These are phyloP conservation scores for Halcyon smyrnensis DNA, from an alignment of 2,797 vertebrate species.

Conservation along the genomic window DNA sequence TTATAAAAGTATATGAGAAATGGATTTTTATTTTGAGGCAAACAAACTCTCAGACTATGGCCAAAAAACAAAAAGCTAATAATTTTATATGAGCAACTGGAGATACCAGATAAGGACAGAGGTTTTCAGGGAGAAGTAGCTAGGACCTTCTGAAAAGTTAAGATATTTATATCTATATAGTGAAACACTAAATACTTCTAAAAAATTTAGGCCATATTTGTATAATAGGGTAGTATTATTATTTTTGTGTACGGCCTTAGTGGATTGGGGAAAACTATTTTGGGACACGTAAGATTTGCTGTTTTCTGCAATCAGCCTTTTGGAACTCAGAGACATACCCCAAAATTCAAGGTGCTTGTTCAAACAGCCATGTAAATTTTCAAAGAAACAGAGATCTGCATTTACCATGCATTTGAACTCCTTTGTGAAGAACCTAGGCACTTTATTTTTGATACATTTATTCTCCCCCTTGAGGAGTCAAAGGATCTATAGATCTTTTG, in stretches of 20 bases:
- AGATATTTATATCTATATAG: background rate
- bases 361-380: background rate
- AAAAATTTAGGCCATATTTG: background rate
- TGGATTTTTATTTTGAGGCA: background rate
- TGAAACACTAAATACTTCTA: background rate
- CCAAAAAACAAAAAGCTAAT: accelerated
- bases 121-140: background rate
- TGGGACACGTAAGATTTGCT: background rate
- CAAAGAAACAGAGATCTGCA: background rate
- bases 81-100: background rate
- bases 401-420: background rate
- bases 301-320: background rate
- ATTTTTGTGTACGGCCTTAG: background rate
- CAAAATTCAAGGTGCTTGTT: background rate
- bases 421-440: background rate
- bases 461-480: background rate
- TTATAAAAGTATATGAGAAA: background rate
- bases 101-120: background rate
- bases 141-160: background rate
- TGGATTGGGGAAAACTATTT: background rate
- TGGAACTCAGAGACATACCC: background rate
- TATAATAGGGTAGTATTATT: background rate
- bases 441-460: background rate
- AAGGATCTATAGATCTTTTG: constrained; percentile 26
- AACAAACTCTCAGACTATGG: background rate